phyloP scores from a whole-genome alignment of 2,888 invertebrate genomes.

The Lasioglossum malachurum region DNA sequence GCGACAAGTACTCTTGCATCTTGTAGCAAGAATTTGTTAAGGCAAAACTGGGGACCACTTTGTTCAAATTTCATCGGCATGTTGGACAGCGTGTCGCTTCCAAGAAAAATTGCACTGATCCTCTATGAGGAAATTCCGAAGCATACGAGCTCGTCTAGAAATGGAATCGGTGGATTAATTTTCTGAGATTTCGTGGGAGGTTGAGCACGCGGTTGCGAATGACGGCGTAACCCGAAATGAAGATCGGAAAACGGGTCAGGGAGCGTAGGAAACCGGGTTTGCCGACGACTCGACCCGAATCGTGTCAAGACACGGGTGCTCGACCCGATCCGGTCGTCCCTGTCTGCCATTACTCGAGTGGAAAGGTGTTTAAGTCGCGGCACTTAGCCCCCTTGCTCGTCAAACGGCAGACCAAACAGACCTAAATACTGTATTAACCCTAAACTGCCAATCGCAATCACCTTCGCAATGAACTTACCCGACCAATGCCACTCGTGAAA shows the following conservation, averaged over 20 bases:
- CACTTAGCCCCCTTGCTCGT: slow-evolving; percentile 32
- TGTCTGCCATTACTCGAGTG: slow-evolving; percentile 23
- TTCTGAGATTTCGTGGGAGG: not conserved
- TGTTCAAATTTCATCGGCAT: too few relatives aligned
- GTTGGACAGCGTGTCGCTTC: too few relatives aligned
- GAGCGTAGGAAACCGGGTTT: slow-evolving; percentile 59
- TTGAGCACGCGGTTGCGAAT: not conserved
- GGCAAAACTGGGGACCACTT: too few relatives aligned
- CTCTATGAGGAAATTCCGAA: too few relatives aligned
- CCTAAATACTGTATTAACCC: slow-evolving; percentile 4
- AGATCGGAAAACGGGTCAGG: slow-evolving; percentile 27
- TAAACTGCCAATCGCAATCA: not conserved
- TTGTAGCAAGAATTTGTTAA: too few relatives aligned
- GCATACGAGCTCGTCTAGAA: not conserved
- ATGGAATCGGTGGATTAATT: not conserved
- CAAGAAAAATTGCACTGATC: too few relatives aligned
- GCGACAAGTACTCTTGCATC: too few relatives aligned
- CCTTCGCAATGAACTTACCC: not conserved
- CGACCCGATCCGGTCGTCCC: slow-evolving; percentile 49
- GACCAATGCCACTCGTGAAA: not conserved
- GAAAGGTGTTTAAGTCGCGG: slow-evolving; percentile 47
- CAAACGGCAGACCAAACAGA: slow-evolving; percentile 9
- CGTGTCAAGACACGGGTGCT: slow-evolving; percentile 84
- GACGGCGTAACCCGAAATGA: slow-evolving; percentile 28
- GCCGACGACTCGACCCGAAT: slow-evolving; percentile 62